Evolutionary conservation across 2,888 invertebrate genomes (phyloP).

Genomic region (Bibio marci): DNA sequence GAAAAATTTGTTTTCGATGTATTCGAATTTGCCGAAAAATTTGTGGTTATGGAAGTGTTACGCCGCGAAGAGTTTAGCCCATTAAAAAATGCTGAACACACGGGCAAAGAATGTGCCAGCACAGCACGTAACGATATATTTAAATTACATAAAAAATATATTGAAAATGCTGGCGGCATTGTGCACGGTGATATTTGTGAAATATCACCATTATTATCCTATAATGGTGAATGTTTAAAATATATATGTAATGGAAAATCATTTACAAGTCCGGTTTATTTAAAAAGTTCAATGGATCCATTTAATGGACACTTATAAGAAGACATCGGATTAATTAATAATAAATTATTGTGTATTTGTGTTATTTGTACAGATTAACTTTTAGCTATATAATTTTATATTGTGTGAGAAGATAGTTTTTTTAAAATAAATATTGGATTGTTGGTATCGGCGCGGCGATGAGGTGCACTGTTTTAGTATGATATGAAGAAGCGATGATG

Average conservation of each 20-base stretch:
- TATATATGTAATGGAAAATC: constrained; percentile 1
- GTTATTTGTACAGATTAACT: too few relatives aligned
- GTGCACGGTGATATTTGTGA: constrained; percentile 57
- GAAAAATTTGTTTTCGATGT: constrained; percentile 99
- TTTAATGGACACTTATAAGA: constrained; percentile 4
- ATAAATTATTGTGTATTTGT: too few relatives aligned
- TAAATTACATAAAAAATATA: constrained; percentile 58
- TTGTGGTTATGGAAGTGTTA: constrained; percentile 84
- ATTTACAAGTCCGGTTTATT: constrained; percentile 4
- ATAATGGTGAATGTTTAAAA: constrained; percentile 73
- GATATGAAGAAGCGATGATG: too few relatives aligned
- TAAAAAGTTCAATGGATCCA: background rate
- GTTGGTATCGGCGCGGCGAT: too few relatives aligned
- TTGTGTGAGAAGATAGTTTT: too few relatives aligned
- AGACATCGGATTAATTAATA: too few relatives aligned
- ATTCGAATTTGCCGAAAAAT: constrained; percentile 79
- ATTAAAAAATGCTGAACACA: constrained; percentile 81
- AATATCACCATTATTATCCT: constrained; percentile 80
- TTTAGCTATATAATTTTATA: too few relatives aligned
- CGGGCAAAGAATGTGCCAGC: constrained; percentile 77
- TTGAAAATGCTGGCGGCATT: constrained; percentile 65
- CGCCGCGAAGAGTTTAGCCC: constrained; percentile 93
- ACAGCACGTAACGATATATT: constrained; percentile 69
- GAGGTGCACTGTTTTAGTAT: too few relatives aligned
- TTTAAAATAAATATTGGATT: too few relatives aligned